Evolutionary conservation across 2,888 invertebrate species (phyloP).

Genomic region (Lepetodrilus schrolli): DNA sequence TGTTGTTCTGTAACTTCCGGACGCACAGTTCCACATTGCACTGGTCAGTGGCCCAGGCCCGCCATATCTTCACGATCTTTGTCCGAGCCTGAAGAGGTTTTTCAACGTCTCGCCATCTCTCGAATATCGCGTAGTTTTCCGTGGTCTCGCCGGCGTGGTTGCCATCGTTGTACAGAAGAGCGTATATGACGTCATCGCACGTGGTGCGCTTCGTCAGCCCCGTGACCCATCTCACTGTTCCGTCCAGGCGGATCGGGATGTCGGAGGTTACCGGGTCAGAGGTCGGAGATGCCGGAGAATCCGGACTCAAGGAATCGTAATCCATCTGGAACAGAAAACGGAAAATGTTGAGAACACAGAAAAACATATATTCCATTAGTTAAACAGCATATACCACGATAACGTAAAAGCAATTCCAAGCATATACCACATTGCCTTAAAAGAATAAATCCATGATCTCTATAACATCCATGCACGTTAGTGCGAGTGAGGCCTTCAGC

Average conservation of each 20-base stretch:
- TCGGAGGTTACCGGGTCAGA: slow-evolving; percentile 40
- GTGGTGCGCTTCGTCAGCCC: slow-evolving; percentile 86
- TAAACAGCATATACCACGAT: too few species aligned
- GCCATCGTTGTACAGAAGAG: slow-evolving; percentile 79
- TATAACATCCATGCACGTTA: too few species aligned
- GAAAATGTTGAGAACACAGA: neutral
- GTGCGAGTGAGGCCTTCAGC: too few species aligned
- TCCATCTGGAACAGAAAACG: slow-evolving; percentile 9
- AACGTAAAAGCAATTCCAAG: too few species aligned
- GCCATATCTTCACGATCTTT: slow-evolving; percentile 85
- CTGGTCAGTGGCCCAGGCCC: slow-evolving; percentile 86
- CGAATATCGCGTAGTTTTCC: slow-evolving; percentile 79
- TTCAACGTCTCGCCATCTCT: slow-evolving; percentile 81
- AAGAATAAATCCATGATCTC: too few species aligned
- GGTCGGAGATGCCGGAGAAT: neutral
- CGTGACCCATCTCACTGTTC: slow-evolving; percentile 87
- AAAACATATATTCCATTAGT: neutral
- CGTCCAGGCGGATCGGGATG: slow-evolving; percentile 81
- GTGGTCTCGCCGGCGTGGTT: slow-evolving; percentile 82
- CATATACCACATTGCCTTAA: too few species aligned
- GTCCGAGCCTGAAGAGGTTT: slow-evolving; percentile 81
- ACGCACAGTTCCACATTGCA: slow-evolving; percentile 78
- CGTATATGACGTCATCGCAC: slow-evolving; percentile 85
- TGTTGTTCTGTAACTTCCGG: slow-evolving; percentile 61
- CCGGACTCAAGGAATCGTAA: neutral